Evolutionary conservation across 2,888 invertebrate genomes (phyloP), one percentile per base, ranked within the genome.

Genomic region (Sinelater perroti): DNA sequence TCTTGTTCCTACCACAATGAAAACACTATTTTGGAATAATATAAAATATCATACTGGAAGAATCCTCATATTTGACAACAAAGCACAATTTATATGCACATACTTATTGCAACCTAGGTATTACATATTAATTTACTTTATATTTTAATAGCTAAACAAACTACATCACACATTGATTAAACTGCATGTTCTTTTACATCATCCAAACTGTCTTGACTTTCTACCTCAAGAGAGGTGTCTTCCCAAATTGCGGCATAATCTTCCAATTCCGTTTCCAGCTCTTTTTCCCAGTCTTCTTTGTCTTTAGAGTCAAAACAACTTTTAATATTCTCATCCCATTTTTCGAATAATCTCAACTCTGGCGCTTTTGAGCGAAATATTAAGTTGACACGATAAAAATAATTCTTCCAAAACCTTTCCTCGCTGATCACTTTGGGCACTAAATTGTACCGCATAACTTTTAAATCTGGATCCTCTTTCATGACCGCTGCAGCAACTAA

Each of bases 351-450:
- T 24, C 5, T 24, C 8, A 35, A 16, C 8, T 10, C 2, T 14
- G 18, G 4, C 80, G 97, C 95, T 78, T 91, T 93, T 68, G 97
- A 96, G 83, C 98, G 98, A 77, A 97, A 95, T 78, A 99, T 94
- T 71, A 99, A 88, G 70, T 95, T 96, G 69, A 99, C 93, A 76
- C 99, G 93, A 83, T 99, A 99, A 84, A 99, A 99, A 80, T 99
- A 99, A 85, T 99, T 99, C 77, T 95, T 88, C 99, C 99, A 99
- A 83, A 99, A 99, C 77, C 91, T 91, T 81, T 97, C 97, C 84
- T 99, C 99, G 72, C 46, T 56, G 40, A 60, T 47, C 56, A 95
- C 89, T 91, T 98, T 99, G 72, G 99, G 99, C 77, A 99, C 99
- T 75, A 99, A 87, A 79, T 97, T 95, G 83, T 97, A 99, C 80